These are phyloP conservation scores for Mactra quadrangularis DNA, from an alignment of 1,140 invertebrate species.

Conservation along the genomic window DNA sequence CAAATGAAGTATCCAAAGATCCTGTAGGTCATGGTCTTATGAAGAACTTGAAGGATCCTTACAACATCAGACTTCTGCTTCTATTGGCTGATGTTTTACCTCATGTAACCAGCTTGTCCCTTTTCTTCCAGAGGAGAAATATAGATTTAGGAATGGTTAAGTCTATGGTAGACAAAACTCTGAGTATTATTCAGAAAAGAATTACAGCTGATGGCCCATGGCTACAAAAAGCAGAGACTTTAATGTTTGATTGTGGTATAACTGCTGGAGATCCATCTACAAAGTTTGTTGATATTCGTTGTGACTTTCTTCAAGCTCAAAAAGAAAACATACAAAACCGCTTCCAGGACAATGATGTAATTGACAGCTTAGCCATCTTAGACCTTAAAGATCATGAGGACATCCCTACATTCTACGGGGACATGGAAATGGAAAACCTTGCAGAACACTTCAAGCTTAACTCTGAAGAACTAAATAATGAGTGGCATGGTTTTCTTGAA, in stretches of 20 bases:
- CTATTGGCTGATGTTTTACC: constrained; percentile 51
- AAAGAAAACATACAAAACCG: constrained; percentile 20
- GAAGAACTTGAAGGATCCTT: constrained; percentile 40
- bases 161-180: constrained; percentile 26
- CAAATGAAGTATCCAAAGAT: constrained; percentile 1
- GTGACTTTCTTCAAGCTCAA: constrained; percentile 33
- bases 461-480: constrained; percentile 12
- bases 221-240: too few relatives aligned
- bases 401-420: too few relatives aligned
- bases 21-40: constrained; percentile 43
- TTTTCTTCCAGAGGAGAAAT: constrained; percentile 43
- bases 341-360: constrained; percentile 45
- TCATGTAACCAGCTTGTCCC: constrained; percentile 42
- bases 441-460: constrained; percentile 39
- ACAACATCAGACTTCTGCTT: constrained; percentile 10
- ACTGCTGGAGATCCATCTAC: not conserved
- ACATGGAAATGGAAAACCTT: constrained; percentile 14
- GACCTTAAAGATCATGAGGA: too few relatives aligned
- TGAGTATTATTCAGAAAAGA: too few relatives aligned
- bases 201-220: constrained; percentile 39
- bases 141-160: constrained; percentile 32
- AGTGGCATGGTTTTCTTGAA: too few relatives aligned
- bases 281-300: too few relatives aligned
- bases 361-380: constrained; percentile 23
- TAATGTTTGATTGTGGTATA: not conserved